These are phyloP conservation scores for Phalacrocorax carbo DNA, from an alignment of 2,113 vertebrate genomes.

Conservation along the genomic window DNA sequence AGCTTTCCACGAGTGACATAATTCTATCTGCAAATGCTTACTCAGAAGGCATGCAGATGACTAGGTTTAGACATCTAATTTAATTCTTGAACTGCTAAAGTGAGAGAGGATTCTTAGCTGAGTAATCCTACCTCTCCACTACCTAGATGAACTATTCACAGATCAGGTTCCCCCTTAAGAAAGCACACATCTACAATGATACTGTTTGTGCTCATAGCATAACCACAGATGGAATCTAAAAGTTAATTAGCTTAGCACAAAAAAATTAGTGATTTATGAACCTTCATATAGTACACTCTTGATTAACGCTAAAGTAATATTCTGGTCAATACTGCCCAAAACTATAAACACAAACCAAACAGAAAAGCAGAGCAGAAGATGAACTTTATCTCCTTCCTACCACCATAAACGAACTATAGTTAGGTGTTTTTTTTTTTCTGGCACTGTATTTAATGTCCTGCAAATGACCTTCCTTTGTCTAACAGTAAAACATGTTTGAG, in stretches of 20 bases:
- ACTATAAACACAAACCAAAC: not conserved
- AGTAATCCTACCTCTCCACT: not conserved
- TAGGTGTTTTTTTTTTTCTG: not conserved
- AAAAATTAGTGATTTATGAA: not conserved
- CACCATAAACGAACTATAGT: not conserved
- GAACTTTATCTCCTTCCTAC: not conserved
- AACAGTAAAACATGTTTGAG: not conserved
- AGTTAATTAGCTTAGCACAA: not conserved
- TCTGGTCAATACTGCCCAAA: not conserved
- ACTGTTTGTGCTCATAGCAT: not conserved
- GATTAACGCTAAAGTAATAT: not conserved
- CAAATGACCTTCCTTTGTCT: not conserved
- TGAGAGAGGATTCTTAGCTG: not conserved
- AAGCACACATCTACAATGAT: not conserved
- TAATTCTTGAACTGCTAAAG: not conserved
- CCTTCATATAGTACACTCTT: not conserved
- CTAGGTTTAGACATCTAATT: not conserved
- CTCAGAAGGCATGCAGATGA: not conserved
- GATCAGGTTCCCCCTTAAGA: not conserved
- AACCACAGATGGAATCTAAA: not conserved
- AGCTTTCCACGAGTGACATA: not conserved
- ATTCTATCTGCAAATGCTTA: not conserved
- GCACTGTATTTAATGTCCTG: not conserved
- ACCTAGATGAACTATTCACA: not conserved
- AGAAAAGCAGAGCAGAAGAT: not conserved